Conservation (phyloP, 2,113 vertebrate genomes). For the Leptodactylus fuscus region DNA sequence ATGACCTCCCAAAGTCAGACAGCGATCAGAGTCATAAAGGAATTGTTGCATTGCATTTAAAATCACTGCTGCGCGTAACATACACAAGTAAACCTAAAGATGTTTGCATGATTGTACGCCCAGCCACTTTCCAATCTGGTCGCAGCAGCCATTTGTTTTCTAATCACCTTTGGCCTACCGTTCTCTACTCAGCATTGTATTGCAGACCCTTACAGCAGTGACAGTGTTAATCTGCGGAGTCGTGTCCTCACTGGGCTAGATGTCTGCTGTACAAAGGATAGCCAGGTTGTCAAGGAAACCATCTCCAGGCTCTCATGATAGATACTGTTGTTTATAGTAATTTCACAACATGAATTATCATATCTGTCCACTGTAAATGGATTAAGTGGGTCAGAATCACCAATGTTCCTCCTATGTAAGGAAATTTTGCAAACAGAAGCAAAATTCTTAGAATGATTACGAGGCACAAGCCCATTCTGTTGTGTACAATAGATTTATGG, state of each 20-base stretch:
- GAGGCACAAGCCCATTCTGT: not conserved
- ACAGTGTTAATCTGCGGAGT: conserved; percentile 34
- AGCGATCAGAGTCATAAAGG: not conserved
- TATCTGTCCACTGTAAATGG: conserved; percentile 2
- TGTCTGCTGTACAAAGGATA: conserved; percentile 42
- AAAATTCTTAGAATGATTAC: not conserved
- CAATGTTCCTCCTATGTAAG: not conserved
- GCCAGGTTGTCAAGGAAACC: conserved; percentile 52
- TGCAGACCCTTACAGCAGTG: conserved; percentile 8
- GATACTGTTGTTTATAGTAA: conserved; percentile 45
- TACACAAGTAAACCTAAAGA: not conserved
- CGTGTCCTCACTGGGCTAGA: conserved; percentile 43
- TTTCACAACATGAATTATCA: conserved; percentile 43
- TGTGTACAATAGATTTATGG: not conserved
- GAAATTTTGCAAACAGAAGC: not conserved
- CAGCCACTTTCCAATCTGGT: not conserved
- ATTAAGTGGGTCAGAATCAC: not conserved
- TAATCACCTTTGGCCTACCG: not conserved
- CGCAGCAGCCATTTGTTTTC: not conserved
- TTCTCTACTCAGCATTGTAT: not conserved
- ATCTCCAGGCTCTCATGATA: conserved; percentile 17
- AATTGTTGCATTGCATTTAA: not conserved
- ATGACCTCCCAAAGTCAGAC: not conserved
- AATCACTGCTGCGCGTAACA: not conserved
- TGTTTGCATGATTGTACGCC: not conserved